Evolutionary conservation across 2,113 vertebrate genomes (phyloP).

Genomic region (Oxygymnocypris stewartii): DNA sequence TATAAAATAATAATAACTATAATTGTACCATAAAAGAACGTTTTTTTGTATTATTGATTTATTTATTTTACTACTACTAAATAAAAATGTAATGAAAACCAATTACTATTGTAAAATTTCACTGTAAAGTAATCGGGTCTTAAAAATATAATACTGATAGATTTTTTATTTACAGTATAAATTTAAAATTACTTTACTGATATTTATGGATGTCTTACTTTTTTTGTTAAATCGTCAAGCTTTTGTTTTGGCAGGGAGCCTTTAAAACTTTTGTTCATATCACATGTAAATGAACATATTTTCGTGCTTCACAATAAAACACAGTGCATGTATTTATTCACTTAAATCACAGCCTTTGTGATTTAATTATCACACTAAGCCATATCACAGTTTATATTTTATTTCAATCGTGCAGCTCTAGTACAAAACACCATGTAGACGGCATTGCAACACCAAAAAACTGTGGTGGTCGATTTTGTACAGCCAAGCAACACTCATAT

Average conservation of each 20-base stretch:
- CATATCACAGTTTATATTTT: no score
- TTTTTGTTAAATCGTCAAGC: not conserved
- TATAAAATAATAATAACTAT: no score
- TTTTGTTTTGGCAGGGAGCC: not conserved
- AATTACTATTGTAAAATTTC: not conserved
- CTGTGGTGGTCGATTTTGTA: not conserved
- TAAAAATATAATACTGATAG: not conserved
- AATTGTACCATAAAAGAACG: no score
- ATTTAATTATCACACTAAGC: no score
- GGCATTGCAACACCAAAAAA: not conserved
- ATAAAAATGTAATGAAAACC: not conserved
- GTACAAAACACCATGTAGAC: not conserved
- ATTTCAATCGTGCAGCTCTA: no score
- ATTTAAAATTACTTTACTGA: not conserved
- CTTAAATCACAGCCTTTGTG: no score
- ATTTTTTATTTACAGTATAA: no score
- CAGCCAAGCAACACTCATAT: not conserved
- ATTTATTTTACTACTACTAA: not conserved
- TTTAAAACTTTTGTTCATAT: not conserved
- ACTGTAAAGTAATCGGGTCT: not conserved
- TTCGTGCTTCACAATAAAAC: no score
- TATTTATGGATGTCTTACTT: not conserved
- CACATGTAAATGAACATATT: no score
- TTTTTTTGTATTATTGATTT: no score
- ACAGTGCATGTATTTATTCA: no score